Percentiles rank a stretch among this genome's conserved stretches.
Conservation (phyloP, 2,888 invertebrate genomes). For the Lacanobia wlatinum region DNA sequence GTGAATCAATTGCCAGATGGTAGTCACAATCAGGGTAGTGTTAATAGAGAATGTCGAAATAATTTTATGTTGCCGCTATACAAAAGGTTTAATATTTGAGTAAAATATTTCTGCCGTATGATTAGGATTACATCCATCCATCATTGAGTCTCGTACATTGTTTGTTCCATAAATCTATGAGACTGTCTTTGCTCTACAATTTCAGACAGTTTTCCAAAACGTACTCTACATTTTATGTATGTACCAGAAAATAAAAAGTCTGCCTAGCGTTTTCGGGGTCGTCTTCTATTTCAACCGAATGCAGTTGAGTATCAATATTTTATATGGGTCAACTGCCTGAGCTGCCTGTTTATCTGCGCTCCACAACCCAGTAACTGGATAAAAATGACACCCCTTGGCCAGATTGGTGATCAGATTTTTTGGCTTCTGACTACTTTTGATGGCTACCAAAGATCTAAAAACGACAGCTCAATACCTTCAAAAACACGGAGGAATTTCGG, state of each 20-base stretch:
- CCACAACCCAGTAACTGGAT: too few species aligned
- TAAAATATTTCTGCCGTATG: not conserved
- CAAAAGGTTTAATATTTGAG: not conserved
- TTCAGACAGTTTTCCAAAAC: not conserved
- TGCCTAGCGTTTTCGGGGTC: too few species aligned
- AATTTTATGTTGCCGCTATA: slow-evolving; percentile 58
- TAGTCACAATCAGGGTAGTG: slow-evolving; percentile 64
- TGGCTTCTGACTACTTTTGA: too few species aligned
- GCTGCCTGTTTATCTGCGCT: too few species aligned
- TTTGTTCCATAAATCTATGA: not conserved
- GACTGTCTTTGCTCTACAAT: not conserved
- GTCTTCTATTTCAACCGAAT: too few species aligned
- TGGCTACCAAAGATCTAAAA: too few species aligned
- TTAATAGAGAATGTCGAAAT: slow-evolving; percentile 70
- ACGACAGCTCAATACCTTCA: too few species aligned
- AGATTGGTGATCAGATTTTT: too few species aligned
- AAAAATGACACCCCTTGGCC: too few species aligned
- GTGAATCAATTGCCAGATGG: slow-evolving; percentile 42
- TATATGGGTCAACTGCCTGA: too few species aligned
- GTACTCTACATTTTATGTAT: not conserved
- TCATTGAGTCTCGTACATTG: not conserved
- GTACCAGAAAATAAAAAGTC: not conserved
- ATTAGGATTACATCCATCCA: not conserved
- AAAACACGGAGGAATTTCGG: too few species aligned
- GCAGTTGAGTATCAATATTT: too few species aligned